These are phyloP conservation scores for Aldabrachelys gigantea DNA, from an alignment of 2,113 vertebrate genomes.

Conservation along the genomic window DNA sequence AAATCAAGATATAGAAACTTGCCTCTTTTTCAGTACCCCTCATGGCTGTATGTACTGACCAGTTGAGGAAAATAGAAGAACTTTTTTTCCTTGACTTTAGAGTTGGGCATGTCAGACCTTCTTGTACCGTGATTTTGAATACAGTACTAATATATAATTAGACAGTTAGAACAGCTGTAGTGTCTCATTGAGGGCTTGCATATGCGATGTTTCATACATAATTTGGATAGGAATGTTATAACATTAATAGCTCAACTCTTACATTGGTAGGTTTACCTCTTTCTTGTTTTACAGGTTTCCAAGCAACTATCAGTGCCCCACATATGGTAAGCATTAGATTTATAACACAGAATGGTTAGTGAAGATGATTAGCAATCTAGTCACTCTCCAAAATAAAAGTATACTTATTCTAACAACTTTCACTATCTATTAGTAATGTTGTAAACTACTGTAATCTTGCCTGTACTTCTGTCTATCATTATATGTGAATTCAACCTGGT, in stretches of 20 bases:
- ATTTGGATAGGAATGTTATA: background rate
- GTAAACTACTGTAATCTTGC: background rate
- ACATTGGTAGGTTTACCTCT: background rate
- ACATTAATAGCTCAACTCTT: background rate
- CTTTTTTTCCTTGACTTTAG: background rate
- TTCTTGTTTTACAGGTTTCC: slow-evolving; percentile 88
- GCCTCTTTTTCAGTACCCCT: background rate
- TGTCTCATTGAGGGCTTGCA: background rate
- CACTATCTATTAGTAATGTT: background rate
- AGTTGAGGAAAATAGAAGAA: background rate
- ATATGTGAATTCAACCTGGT: background rate
- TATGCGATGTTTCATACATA: background rate
- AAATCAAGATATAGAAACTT: background rate
- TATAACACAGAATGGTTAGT: background rate
- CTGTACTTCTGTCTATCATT: background rate
- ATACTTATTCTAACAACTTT: background rate
- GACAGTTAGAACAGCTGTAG: rapidly evolving
- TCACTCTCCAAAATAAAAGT: background rate
- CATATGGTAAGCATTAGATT: slow-evolving; percentile 91
- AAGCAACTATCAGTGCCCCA: slow-evolving; percentile 99
- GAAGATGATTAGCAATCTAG: background rate
- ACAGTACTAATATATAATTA: background rate
- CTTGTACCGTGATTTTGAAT: background rate
- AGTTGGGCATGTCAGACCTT: background rate
- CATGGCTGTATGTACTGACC: background rate